These are phyloP conservation scores for Heterohyrax brucei DNA, from an alignment of 2,797 vertebrate genomes.

Conservation along the genomic window DNA sequence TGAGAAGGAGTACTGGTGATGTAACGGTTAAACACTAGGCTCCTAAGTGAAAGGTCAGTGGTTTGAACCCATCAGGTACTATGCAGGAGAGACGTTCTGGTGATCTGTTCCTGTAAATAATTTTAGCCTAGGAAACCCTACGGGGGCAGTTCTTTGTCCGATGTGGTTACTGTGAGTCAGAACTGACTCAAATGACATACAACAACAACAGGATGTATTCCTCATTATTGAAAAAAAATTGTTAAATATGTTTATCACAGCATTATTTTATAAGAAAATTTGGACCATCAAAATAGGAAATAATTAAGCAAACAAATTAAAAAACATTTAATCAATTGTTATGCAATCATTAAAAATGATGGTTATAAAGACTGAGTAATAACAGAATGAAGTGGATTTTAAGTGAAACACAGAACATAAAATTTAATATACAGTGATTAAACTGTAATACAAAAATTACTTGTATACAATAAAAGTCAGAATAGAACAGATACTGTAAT, in stretches of 20 bases:
- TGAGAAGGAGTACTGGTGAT: background rate
- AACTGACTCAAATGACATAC: background rate
- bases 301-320: background rate
- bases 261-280: background rate
- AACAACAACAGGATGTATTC: background rate
- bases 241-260: conserved; percentile 37
- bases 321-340: background rate
- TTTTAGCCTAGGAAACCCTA: background rate
- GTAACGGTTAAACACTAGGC: background rate
- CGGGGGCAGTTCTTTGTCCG: background rate
- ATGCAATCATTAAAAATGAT: conserved; percentile 19
- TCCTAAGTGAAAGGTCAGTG: background rate
- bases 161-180: background rate
- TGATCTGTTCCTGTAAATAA: background rate
- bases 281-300: background rate
- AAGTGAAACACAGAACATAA: background rate
- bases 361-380: background rate
- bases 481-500: conserved; percentile 23
- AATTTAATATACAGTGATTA: background rate
- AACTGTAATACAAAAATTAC: background rate
- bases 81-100: background rate
- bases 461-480: conserved; percentile 42
- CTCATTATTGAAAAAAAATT: background rate
- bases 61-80: background rate
- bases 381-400: conserved; percentile 16